Conservation (phyloP, 2,888 invertebrate genomes). For the Synanthedon myopaeformis region DNA sequence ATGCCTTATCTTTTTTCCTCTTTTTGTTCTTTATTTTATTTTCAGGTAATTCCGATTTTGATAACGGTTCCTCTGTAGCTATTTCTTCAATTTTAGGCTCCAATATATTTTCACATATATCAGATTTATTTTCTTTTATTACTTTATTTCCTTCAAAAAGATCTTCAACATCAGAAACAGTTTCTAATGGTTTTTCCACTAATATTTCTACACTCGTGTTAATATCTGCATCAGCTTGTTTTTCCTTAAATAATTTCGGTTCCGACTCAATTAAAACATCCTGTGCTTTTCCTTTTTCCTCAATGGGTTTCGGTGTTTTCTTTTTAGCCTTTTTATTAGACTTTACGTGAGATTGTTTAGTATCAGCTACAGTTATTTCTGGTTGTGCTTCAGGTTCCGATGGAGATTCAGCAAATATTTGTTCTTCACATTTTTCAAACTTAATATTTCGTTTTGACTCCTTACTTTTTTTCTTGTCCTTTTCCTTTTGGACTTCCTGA, state of each 20-base stretch:
- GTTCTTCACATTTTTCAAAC: too few relatives aligned
- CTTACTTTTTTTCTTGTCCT: not conserved
- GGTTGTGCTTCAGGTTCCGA: not conserved
- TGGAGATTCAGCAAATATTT: too few relatives aligned
- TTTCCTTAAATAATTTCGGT: too few relatives aligned
- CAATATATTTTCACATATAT: not conserved
- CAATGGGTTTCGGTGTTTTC: not conserved
- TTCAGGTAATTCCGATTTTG: conserved; percentile 14
- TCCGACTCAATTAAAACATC: too few relatives aligned
- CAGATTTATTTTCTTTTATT: too few relatives aligned
- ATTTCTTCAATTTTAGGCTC: not conserved
- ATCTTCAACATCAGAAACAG: too few relatives aligned
- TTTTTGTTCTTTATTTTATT: conserved; percentile 41
- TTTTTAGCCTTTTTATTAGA: too few relatives aligned
- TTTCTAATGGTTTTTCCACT: too few relatives aligned
- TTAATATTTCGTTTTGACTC: not conserved
- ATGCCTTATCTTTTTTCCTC: conserved; percentile 42
- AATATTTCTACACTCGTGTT: too few relatives aligned
- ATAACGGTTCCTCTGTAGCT: too few relatives aligned
- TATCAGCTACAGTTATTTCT: not conserved
- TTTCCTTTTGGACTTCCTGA: not conserved
- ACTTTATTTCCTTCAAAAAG: too few relatives aligned
- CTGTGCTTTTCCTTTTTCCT: not conserved
- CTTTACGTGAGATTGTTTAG: not conserved
- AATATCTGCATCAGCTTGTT: too few relatives aligned